phyloP scores from a whole-genome alignment of 2,888 invertebrate species.

The Andrena trimmerana region DNA sequence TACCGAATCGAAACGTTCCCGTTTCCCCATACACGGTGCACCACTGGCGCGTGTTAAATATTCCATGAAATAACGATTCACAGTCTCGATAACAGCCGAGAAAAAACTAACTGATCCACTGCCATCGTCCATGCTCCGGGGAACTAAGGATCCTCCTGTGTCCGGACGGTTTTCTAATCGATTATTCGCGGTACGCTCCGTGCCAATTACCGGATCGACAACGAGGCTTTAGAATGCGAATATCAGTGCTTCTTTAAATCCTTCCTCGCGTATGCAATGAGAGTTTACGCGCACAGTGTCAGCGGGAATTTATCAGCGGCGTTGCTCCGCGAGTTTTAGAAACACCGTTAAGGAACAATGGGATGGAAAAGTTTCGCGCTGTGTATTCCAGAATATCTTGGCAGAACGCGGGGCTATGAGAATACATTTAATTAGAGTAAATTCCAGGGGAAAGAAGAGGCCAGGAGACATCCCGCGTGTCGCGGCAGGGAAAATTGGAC shows the following conservation, averaged over 20 bases:
- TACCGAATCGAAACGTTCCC: conserved; percentile 24
- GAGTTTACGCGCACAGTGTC: background rate
- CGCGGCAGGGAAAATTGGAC: conserved; percentile 51
- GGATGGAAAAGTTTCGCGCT: conserved; percentile 8
- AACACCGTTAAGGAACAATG: conserved; percentile 32
- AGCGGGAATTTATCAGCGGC: background rate
- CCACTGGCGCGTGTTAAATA: background rate
- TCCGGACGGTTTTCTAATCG: background rate
- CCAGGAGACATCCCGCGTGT: conserved; percentile 12
- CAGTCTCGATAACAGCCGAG: too few species aligned
- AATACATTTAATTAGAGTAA: conserved; percentile 70
- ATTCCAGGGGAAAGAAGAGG: conserved; percentile 59
- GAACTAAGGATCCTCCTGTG: background rate
- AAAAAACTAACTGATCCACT: background rate
- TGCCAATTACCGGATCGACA: conserved; percentile 5
- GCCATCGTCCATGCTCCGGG: background rate
- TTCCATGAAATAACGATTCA: background rate
- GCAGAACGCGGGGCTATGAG: conserved; percentile 51
- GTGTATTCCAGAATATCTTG: conserved; percentile 24
- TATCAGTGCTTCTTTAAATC: background rate
- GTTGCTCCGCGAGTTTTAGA: background rate
- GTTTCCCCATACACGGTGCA: background rate
- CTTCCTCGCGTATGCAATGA: background rate
- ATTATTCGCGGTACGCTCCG: conserved; percentile 10
- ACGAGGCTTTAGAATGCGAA: background rate